Evolutionary conservation across 2,113 vertebrate species (phyloP).

Genomic region (Lipotes vexillifer): DNA sequence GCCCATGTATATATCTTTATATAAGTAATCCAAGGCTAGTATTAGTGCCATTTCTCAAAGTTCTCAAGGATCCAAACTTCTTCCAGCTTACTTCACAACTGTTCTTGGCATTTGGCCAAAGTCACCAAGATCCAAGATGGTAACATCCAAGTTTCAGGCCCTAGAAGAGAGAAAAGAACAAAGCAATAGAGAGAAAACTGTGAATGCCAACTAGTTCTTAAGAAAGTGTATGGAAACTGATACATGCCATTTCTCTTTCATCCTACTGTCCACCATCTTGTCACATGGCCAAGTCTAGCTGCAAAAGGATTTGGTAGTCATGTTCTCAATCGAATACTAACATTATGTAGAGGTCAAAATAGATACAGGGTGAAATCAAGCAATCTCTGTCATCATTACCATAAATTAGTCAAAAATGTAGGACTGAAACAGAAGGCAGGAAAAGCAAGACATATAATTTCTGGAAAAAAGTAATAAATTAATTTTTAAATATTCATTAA

Average conservation of each 20-base stretch:
- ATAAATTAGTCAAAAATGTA: not conserved
- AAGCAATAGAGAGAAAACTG: not conserved
- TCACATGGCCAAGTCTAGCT: not conserved
- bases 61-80: not conserved
- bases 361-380: not conserved
- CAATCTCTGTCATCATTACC: not conserved
- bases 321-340: not conserved
- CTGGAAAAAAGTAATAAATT: not conserved
- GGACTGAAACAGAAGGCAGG: not conserved
- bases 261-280: not conserved
- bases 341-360: not conserved
- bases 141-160: not conserved
- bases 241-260: not conserved
- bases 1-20: not conserved
- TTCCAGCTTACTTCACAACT: not conserved
- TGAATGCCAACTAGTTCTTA: not conserved
- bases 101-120: not conserved
- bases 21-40: not conserved
- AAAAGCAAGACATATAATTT: not conserved
- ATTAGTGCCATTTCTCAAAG: not conserved
- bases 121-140: not conserved
- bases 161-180: not conserved
- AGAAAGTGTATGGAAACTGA: not conserved
- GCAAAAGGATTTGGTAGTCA: not conserved
- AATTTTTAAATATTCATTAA: not conserved